phyloP scores from a whole-genome alignment of 2,797 vertebrate genomes.

The Phataginus tricuspis region DNA sequence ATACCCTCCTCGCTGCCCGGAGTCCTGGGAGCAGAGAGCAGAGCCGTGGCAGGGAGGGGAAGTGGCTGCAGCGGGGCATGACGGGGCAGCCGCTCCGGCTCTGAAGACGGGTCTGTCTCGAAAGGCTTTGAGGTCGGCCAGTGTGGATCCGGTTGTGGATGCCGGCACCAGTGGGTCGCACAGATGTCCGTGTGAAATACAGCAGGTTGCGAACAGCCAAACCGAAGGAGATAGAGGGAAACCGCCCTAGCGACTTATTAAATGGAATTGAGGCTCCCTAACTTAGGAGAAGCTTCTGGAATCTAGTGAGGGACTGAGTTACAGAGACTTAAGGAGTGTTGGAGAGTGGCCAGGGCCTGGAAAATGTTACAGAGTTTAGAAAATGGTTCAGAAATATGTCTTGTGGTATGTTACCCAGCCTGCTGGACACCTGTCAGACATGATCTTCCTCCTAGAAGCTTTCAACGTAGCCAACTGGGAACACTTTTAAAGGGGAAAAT shows the following conservation, averaged over 20 bases:
- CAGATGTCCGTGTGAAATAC: neutral
- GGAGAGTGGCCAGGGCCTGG: neutral
- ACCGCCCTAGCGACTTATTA: neutral
- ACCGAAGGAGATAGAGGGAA: neutral
- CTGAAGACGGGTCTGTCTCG: neutral
- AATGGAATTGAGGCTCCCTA: neutral
- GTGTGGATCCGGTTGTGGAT: neutral
- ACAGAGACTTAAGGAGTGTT: neutral
- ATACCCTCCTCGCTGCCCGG: neutral
- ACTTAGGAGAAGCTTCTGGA: neutral
- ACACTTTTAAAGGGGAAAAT: neutral
- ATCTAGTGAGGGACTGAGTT: neutral
- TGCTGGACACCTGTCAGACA: neutral
- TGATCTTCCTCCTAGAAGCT: neutral
- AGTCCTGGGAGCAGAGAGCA: neutral
- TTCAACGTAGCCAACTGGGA: neutral
- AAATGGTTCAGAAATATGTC: neutral
- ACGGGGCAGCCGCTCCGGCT: neutral
- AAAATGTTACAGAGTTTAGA: neutral
- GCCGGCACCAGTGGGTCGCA: neutral
- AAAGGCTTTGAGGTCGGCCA: constrained; percentile 10
- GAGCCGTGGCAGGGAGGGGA: neutral
- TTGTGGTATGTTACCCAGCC: neutral
- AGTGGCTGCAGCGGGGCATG: accelerated
- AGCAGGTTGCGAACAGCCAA: neutral